Evolutionary conservation across 2,888 invertebrate species (phyloP).

Genomic region (Macrosoma leucophasiata): DNA sequence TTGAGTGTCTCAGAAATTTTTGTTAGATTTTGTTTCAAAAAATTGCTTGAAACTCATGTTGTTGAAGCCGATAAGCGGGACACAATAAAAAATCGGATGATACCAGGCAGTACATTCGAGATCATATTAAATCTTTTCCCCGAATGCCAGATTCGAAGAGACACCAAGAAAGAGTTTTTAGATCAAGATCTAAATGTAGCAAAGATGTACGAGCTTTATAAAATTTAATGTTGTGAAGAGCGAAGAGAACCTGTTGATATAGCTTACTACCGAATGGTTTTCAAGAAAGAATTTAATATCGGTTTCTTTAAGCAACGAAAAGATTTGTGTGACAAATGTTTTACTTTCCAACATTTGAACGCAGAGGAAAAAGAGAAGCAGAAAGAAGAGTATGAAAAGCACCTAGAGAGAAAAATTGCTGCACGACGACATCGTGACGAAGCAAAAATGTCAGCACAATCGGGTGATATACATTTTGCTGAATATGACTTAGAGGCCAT

Average conservation of each 20-base stretch:
- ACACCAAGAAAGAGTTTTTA: slow-evolving; percentile 16
- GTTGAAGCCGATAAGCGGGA: slow-evolving; percentile 6
- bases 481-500: slow-evolving; percentile 21
- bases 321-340: slow-evolving; percentile 20
- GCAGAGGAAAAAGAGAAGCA: slow-evolving; percentile 17
- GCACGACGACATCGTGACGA: slow-evolving; percentile 18
- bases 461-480: slow-evolving; percentile 18
- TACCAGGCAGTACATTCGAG: slow-evolving; percentile 9
- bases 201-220: slow-evolving; percentile 20
- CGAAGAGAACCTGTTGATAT: slow-evolving; percentile 13
- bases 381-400: too few species aligned
- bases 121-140: slow-evolving; percentile 19
- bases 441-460: slow-evolving; percentile 17
- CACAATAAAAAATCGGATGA: slow-evolving; percentile 10
- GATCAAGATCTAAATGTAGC: slow-evolving; percentile 16
- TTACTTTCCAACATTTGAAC: slow-evolving; percentile 13
- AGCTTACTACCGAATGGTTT: slow-evolving; percentile 12
- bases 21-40: slow-evolving; percentile 17
- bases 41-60: slow-evolving; percentile 9
- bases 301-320: slow-evolving; percentile 19
- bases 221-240: slow-evolving; percentile 11
- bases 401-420: slow-evolving; percentile 14
- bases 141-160: slow-evolving; percentile 15
- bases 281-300: slow-evolving; percentile 21
- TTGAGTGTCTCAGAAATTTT: slow-evolving; percentile 17